Evolutionary conservation across 2,797 vertebrate species (phyloP), one percentile per base, ranked within the genome.

Genomic region (Argentina silus): DNA sequence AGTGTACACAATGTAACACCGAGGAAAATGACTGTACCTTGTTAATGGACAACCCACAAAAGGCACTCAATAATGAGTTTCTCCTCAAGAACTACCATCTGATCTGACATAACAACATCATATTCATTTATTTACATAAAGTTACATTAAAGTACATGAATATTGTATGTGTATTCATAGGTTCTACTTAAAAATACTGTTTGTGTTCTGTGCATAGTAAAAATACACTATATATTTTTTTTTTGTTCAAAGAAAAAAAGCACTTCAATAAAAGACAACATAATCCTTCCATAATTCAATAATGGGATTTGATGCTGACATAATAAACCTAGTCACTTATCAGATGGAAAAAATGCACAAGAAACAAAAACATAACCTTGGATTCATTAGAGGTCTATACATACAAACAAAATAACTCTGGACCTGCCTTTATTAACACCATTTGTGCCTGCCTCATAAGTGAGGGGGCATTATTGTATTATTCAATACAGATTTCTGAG

Each of bases 1-100:
- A 66, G 79, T 69, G 65, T 76, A 77, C 55, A 51, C 59, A 79
- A 64, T 75, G 69, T 89, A 89, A 89, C 85, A 89, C 90, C 86
- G 84, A 86, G 45, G 47, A 85, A 81, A 65, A 73, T 0, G 36
- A 60, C 76, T 78, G 68, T 71, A 73, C 64, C 64, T 55, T 6
- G 10, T 62, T n/a, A 56, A 60, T 36, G 27, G 27, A 36, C 27
- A 36, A 36, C 27, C 74, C 82, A 62, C 78, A 69, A n/a, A 9
- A 65, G 76, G 66, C 21, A 48, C 47, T 15, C 19, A 50, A 45
- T 80, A 65, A 60, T 75, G 43, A 72, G 75, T 69, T 68, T 23
- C 53, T 11, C 63, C 8, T 59, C 6, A 78, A 80, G 57, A 84
- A 71, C 27, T 75, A 80, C 66, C 80, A 77, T 51, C 72, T 12